phyloP scores from a whole-genome alignment of 2,113 vertebrate species.

The Galbula dea region DNA sequence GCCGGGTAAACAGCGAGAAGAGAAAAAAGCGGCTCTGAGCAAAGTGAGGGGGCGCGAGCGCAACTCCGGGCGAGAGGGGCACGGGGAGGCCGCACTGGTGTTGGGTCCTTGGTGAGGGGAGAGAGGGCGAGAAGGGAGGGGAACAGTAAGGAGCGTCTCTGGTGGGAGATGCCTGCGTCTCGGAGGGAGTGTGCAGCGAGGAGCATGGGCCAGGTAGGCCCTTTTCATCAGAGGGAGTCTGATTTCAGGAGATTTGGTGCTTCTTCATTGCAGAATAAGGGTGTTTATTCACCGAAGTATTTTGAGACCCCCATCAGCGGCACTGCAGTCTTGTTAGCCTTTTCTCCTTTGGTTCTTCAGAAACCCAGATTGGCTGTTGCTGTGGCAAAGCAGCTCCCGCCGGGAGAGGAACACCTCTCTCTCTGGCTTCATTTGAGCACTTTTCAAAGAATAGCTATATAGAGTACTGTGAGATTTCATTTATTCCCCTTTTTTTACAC shows the following conservation, averaged over 20 bases:
- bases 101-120: background rate
- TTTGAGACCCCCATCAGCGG: background rate
- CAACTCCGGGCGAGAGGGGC: background rate
- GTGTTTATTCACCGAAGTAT: rapidly evolving
- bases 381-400: background rate
- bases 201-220: background rate
- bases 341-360: background rate
- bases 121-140: background rate
- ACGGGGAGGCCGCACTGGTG: background rate
- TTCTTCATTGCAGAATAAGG: background rate
- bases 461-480: background rate
- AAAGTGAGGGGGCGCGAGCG: slow-evolving; percentile 40
- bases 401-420: background rate
- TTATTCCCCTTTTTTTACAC: background rate
- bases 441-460: background rate
- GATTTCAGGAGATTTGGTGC: rapidly evolving
- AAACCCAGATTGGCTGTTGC: background rate
- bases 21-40: slow-evolving; percentile 36
- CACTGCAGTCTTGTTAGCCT: background rate
- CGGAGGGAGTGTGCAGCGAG: background rate
- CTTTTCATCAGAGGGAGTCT: rapidly evolving
- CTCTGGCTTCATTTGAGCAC: background rate
- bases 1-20: slow-evolving; percentile 8
- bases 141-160: rapidly evolving
- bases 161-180: background rate